Percentiles rank a stretch among this genome's conserved stretches.
These are phyloP conservation scores for Leptocoma aspasia DNA, from an alignment of 2,113 vertebrate genomes.

Conservation along the genomic window DNA sequence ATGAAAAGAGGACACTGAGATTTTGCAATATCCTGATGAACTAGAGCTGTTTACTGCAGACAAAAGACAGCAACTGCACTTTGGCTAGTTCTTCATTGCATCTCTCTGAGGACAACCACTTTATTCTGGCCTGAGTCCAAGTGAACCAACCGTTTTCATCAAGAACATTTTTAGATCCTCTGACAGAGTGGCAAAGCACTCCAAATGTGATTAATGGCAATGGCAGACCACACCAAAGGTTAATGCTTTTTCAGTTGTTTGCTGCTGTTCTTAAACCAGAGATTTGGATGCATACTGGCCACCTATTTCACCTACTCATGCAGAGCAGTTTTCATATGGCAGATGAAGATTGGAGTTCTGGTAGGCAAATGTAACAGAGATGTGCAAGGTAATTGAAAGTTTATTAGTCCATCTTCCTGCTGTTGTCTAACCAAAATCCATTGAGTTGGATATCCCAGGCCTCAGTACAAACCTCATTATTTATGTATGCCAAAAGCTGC, in stretches of 20 bases:
- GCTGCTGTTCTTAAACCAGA: background rate
- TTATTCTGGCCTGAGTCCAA: background rate
- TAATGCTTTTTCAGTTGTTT: background rate
- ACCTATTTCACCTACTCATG: background rate
- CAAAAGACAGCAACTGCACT: background rate
- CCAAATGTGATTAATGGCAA: background rate
- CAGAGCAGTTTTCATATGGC: background rate
- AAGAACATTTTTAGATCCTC: background rate
- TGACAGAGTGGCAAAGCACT: background rate
- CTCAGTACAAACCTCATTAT: background rate
- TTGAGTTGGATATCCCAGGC: background rate
- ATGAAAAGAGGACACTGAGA: background rate
- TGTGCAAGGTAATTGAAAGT: background rate
- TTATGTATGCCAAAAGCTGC: conserved; percentile 19
- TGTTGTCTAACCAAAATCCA: background rate
- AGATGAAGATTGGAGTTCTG: background rate
- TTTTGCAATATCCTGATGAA: conserved; percentile 16
- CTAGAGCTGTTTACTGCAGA: background rate
- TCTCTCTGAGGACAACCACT: background rate
- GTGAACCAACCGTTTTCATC: background rate
- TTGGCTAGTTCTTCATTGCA: background rate
- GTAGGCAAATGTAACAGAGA: background rate
- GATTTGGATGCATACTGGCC: background rate
- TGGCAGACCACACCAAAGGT: background rate
- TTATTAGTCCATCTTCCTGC: background rate